Evolutionary conservation across 2,113 vertebrate genomes (phyloP).

Genomic region (Choloepus hoffmanni): DNA sequence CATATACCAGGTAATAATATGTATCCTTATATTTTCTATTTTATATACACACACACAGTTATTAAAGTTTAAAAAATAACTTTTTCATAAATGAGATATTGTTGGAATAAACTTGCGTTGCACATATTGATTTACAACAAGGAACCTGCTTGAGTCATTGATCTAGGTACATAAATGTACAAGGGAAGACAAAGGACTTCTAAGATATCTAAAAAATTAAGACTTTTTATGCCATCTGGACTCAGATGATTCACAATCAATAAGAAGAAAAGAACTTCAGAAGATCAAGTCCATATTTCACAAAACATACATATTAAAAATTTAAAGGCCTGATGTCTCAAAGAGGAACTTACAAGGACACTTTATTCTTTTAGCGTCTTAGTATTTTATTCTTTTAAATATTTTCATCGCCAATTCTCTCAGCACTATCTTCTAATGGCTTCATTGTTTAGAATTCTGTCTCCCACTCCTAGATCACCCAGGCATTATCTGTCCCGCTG

Average conservation of each 20-base stretch:
- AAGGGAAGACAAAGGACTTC: background rate
- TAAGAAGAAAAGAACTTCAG: background rate
- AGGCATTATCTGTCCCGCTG: background rate
- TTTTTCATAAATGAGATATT: background rate
- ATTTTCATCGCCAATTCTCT: background rate
- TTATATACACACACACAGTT: background rate
- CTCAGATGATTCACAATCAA: background rate
- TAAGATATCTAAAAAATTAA: slow-evolving; percentile 5
- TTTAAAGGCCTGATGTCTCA: background rate
- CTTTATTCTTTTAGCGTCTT: background rate
- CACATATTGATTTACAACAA: background rate
- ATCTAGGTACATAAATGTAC: background rate
- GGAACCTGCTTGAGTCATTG: background rate
- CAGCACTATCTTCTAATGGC: background rate
- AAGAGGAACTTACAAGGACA: background rate
- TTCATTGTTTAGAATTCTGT: background rate
- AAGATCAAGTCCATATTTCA: background rate
- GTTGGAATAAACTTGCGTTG: background rate
- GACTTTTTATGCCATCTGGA: background rate
- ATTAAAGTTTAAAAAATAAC: background rate
- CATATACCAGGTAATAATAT: background rate
- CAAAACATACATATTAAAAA: background rate
- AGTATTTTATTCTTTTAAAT: background rate
- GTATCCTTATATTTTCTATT: background rate
- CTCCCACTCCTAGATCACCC: background rate